phyloP scores from a whole-genome alignment of 2,797 vertebrate genomes.

The Malurus leucopterus region DNA sequence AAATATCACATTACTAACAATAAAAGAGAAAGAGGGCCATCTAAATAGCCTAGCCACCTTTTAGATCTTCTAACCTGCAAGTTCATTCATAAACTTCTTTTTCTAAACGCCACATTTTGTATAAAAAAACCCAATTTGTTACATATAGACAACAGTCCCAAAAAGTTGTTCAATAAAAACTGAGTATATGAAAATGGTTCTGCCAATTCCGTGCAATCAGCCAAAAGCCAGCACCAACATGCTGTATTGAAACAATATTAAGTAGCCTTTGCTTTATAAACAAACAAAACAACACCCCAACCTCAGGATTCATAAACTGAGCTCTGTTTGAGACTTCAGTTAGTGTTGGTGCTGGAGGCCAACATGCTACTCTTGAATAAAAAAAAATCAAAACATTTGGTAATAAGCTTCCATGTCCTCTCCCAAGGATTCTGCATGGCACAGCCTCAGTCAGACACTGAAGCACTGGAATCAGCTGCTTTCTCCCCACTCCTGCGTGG shows the following conservation, averaged over 20 bases:
- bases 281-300: background rate
- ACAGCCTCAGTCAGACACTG: background rate
- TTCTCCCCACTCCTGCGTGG: background rate
- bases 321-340: background rate
- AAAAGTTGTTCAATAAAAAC: background rate
- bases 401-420: background rate
- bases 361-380: background rate
- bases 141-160: background rate
- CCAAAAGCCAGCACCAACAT: background rate
- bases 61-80: background rate
- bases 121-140: background rate
- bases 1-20: background rate
- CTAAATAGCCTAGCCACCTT: background rate
- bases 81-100: background rate
- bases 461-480: background rate
- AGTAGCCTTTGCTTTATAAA: background rate
- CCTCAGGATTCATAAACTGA: background rate
- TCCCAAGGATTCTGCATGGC: background rate
- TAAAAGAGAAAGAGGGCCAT: background rate
- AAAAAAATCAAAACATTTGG: accelerated
- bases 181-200: background rate
- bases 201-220: background rate
- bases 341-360: background rate
- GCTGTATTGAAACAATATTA: background rate
- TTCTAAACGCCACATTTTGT: background rate